These are phyloP conservation scores for Pardalotus punctatus DNA, from an alignment of 2,113 vertebrate species.

Conservation along the genomic window DNA sequence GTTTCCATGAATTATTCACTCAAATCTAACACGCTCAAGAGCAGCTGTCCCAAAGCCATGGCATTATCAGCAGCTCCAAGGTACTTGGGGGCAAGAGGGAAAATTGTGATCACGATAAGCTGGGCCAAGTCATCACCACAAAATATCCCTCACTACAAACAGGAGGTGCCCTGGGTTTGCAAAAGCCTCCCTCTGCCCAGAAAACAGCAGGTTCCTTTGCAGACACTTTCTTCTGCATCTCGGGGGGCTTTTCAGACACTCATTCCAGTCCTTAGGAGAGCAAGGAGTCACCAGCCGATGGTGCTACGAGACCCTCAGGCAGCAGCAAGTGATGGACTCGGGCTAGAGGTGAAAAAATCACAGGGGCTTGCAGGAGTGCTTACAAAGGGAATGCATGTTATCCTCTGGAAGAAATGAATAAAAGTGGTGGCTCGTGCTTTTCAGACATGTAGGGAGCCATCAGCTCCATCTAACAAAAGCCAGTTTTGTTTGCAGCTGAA, in stretches of 20 bases:
- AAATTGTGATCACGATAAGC: not conserved
- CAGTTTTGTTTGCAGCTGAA: constrained; percentile 28
- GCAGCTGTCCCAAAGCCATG: not conserved
- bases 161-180: not conserved
- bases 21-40: not conserved
- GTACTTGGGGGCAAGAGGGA: not conserved
- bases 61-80: not conserved
- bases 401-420: constrained; percentile 24
- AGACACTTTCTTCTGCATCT: not conserved
- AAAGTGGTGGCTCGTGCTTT: constrained; percentile 32
- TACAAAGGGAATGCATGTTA: not conserved
- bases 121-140: not conserved
- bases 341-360: not conserved
- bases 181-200: not conserved
- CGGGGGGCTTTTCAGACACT: not conserved
- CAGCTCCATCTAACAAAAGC: not conserved
- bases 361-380: not conserved
- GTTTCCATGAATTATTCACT: not conserved
- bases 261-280: not conserved
- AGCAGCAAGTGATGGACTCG: fast-evolving
- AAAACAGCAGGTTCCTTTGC: not conserved
- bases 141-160: not conserved
- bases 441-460: not conserved
- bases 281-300: not conserved
- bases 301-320: not conserved